Evolutionary conservation across 2,113 vertebrate genomes (phyloP), one percentile per base, ranked within the genome.

Genomic region (Anthoscopus minutus): DNA sequence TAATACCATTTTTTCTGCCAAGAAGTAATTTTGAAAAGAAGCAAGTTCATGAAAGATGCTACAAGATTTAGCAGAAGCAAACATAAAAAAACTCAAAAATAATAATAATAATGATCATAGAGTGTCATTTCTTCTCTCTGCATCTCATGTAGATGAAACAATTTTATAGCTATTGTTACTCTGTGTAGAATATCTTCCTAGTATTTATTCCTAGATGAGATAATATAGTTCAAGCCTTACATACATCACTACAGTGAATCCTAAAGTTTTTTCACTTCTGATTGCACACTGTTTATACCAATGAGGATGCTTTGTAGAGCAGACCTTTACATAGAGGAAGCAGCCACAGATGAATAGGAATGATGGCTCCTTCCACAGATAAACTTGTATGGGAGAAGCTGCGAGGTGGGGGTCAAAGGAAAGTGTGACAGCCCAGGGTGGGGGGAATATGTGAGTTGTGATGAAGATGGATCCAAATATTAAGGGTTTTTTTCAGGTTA

Each of bases 1-100:
- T 87, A 84, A 93, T 92, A 92, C 79, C 44, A 30, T 87, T 95
- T 67, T 67, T 96, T 96, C 72, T 86, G 83, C 62, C 89, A 86
- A 91, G 76, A 92, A 95, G 71, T 74, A 6, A 60, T 94, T 94
- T 71, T 94, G 95, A 94, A 93, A 96, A 82, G 61, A 97, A 96
- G 53, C 81, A 78, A 86, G 44, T 95, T 96, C 60, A 61, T 87
- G 80, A 95, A 92, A 38, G 70, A 90, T 89, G 86, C 73, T 91
- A 81, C 40, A 92, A 93, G 94, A 77, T 94, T 94, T 76, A 93
- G 80, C 58, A 93, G 81, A 95, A 93, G 56, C 38, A 66, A 81
- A 76, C 9, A 10, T 71, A 11, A 70, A 58, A 82, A 42, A 42
- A 3, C 12, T 13, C 23, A 82, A 38, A 23, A 37, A 93, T 90